Percentiles rank a stretch among this genome's conserved stretches.
Evolutionary conservation across 2,888 invertebrate genomes (phyloP).

Genomic region (Strigamia transsilvanica): DNA sequence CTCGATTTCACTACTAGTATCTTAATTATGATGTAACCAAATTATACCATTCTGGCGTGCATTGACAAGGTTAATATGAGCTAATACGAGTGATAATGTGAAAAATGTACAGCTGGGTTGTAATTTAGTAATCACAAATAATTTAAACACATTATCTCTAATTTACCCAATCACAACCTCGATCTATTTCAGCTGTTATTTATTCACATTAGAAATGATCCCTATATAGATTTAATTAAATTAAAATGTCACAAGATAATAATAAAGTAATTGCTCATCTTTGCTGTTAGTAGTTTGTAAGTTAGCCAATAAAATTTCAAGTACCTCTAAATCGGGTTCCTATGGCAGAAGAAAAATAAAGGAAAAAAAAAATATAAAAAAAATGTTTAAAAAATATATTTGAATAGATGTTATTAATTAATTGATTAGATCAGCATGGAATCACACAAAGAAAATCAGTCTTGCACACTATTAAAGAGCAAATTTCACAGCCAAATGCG

Average conservation of each 20-base stretch:
- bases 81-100: background rate
- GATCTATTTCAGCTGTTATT: background rate
- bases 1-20: background rate
- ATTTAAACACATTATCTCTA: no score
- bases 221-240: background rate
- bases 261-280: conserved; percentile 48
- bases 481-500: background rate
- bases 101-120: conserved; percentile 10
- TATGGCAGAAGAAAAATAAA: conserved; percentile 50
- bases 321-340: conserved; percentile 55
- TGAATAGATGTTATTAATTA: conserved; percentile 4
- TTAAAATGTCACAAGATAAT: conserved; percentile 42
- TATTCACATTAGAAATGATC: background rate
- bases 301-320: conserved; percentile 50
- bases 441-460: background rate
- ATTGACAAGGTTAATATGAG: background rate
- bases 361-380: conserved; percentile 41
- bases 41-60: background rate
- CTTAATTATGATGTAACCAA: background rate
- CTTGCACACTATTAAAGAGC: background rate
- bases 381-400: conserved; percentile 16
- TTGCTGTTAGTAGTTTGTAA: conserved; percentile 19
- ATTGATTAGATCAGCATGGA: background rate
- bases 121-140: no score
- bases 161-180: background rate